phyloP scores from a whole-genome alignment of 2,888 invertebrate genomes.

The Tinea pellionella region DNA sequence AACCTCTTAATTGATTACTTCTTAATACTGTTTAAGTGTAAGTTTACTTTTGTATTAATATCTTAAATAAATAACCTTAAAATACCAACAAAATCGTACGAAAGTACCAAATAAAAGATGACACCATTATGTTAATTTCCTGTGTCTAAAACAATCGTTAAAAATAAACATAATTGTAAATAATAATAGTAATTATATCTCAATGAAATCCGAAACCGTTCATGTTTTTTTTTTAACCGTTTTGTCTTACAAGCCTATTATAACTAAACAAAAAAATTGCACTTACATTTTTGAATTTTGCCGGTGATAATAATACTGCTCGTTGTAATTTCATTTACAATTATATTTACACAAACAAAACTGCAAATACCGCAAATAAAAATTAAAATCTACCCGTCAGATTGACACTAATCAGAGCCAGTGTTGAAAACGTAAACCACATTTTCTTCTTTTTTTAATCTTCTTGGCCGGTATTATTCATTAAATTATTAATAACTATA shows the following conservation, averaged over 20 bases:
- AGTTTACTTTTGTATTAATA: too few relatives aligned
- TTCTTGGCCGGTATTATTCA: neutral
- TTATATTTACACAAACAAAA: neutral
- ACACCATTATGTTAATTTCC: too few relatives aligned
- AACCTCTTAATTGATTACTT: too few relatives aligned
- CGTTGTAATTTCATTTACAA: neutral
- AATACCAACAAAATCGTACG: too few relatives aligned
- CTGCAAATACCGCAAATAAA: neutral
- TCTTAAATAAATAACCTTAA: too few relatives aligned
- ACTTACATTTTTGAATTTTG: neutral
- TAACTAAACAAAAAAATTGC: neutral
- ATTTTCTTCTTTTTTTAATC: neutral
- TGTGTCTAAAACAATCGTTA: too few relatives aligned
- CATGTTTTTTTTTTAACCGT: neutral
- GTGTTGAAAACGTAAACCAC: neutral
- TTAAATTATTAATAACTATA: too few relatives aligned
- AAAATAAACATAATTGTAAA: too few relatives aligned
- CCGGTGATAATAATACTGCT: neutral
- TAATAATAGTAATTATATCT: too few relatives aligned
- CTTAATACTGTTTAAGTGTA: too few relatives aligned
- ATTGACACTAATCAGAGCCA: neutral
- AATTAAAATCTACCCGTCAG: neutral
- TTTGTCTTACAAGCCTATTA: neutral
- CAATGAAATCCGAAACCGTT: too few relatives aligned
- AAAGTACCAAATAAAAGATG: too few relatives aligned